Evolutionary conservation across 2,113 vertebrate species (phyloP), one percentile per base, ranked within the genome.

Genomic region (Columba livia): DNA sequence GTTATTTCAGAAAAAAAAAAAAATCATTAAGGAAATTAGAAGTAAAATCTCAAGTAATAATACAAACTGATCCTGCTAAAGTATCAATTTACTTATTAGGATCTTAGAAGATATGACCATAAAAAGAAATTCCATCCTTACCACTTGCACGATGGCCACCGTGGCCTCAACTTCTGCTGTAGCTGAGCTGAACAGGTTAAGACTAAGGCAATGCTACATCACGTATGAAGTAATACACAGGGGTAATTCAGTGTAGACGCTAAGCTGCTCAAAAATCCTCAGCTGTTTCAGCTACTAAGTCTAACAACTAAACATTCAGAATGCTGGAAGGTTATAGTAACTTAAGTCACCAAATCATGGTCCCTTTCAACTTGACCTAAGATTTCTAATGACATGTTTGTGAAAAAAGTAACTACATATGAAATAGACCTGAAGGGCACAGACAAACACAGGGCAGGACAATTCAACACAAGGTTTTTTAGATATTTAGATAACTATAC

Each of bases 311-410:
- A 3, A 67, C 24, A 47, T 36, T 65, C 28, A 78, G 62, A 88
- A 69, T 0, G 2, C 47, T 61, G 16, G 9, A 83, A 79, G 24
- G 18, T 40, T 83, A 77, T 19, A 70, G 5, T n/a, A 51, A 28
- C 36, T 61, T 65, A 28, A 34, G 44, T 44, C 38, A 50, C 36
- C 34, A 62, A 65, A 54, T 75, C 62, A 62, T 0, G 3, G n/a
- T 58, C 15, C 10, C 23, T 78, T 93, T 57, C 64, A 78, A 66
- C 10, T n/a, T n/a, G 50, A 77, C 47, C 36, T 57, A 60, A 48
- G 32, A 89, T 69, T 87, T 72, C 70, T 72, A 85, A 79, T n/a
- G 54, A 77, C n/a, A 70, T 26, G 73, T 85, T 61, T 73, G 42
- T 58, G 50, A 69, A 91, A 74, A 70, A 71, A 57, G 34, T 12